phyloP scores from a whole-genome alignment of 2,797 vertebrate genomes.

The Sardinella longiceps region DNA sequence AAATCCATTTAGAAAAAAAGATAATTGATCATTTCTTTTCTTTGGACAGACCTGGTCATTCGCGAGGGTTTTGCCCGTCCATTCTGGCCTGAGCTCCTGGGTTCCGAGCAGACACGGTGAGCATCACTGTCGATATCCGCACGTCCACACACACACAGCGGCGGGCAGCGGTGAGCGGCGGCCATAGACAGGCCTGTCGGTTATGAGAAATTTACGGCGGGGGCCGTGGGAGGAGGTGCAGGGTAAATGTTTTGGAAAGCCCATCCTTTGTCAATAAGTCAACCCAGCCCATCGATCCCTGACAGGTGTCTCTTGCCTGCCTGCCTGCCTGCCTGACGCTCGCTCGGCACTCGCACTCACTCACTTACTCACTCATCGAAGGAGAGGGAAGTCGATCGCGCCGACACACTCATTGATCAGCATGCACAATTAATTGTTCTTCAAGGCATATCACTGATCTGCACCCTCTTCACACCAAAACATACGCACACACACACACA shows the following conservation, averaged over 20 bases:
- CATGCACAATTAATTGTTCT: slow-evolving; percentile 78
- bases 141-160: neutral
- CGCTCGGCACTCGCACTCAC: neutral
- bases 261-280: slow-evolving; percentile 40
- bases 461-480: neutral
- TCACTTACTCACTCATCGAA: neutral
- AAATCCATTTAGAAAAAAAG: slow-evolving; percentile 2
- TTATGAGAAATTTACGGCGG: slow-evolving; percentile 32
- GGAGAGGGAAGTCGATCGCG: neutral
- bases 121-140: neutral
- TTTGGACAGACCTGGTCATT: neutral
- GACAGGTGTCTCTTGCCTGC: no score
- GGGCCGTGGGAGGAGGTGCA: neutral
- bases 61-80: neutral
- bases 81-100: neutral
- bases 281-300: slow-evolving; percentile 29
- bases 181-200: neutral
- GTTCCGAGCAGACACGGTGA: neutral
- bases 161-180: no score
- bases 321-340: neutral
- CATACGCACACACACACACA: neutral
- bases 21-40: slow-evolving; percentile 1
- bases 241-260: slow-evolving; percentile 40
- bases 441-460: slow-evolving; percentile 55
- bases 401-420: slow-evolving; percentile 64